These are phyloP conservation scores for Lutjanus campechanus DNA, from an alignment of 2,797 vertebrate genomes.

Conservation along the genomic window DNA sequence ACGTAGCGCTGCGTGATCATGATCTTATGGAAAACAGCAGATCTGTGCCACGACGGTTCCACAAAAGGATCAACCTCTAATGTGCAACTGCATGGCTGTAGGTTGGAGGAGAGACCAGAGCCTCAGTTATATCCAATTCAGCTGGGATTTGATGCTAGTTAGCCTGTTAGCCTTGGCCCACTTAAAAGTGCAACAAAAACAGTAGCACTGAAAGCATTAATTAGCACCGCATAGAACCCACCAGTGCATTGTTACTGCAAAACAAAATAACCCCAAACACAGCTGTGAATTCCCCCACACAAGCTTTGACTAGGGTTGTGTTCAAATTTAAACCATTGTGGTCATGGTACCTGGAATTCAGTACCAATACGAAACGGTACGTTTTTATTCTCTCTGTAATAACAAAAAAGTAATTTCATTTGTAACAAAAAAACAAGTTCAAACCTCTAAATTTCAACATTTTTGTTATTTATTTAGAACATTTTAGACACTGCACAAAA, in stretches of 20 bases:
- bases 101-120: constrained; percentile 28
- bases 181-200: constrained; percentile 65
- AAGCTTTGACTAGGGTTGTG: neutral
- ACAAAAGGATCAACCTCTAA: constrained; percentile 36
- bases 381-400: too few relatives aligned
- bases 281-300: constrained; percentile 4
- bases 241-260: constrained; percentile 19
- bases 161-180: constrained; percentile 74
- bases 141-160: constrained; percentile 56
- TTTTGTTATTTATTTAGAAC: too few relatives aligned
- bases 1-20: neutral
- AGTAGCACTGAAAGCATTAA: constrained; percentile 63
- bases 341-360: too few relatives aligned
- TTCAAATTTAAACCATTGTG: too few relatives aligned
- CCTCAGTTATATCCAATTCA: constrained; percentile 32
- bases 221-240: constrained; percentile 52
- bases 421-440: too few relatives aligned
- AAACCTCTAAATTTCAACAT: too few relatives aligned
- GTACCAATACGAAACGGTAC: too few relatives aligned
- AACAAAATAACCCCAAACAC: constrained; percentile 39
- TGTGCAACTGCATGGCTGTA: constrained; percentile 6
- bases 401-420: too few relatives aligned
- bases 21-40: constrained; percentile 15
- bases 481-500: too few relatives aligned
- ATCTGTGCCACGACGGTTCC: constrained; percentile 41